Base-by-base conservation (phyloP, 1,140 invertebrate species). In the Leguminivora glycinivorella region DNA sequence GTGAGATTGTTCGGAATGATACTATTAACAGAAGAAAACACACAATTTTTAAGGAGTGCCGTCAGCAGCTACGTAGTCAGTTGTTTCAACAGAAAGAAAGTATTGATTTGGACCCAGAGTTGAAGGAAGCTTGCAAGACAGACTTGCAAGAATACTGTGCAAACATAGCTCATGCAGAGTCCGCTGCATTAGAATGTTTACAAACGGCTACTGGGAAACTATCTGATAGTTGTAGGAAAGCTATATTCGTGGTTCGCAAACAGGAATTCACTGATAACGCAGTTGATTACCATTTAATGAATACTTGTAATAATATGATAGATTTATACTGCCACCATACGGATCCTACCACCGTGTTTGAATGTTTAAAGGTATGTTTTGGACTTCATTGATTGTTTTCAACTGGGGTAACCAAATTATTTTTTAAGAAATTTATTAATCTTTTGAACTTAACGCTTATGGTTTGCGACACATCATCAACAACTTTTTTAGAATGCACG, bases 71-170 rank as follows among this genome's bases (percentile, higher is more conserved):
- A 56, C 95, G 94, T 82, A 94, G 95, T 2, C 98, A 99, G 84
- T 92, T 99, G 19, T 96, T 98, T 78, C 96, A 98, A 81, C 96
- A 97, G 86, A 94, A 96, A 77, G 97, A 98, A 91, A 97, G 95
- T 77, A 95, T 97, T 63, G 93, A 95, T 70, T 94, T 98, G 69
- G 97, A 98, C 93, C 97, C 97, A 1, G 93, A 95, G 68, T 89
- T 99, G 19, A 95, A 95, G 76, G 88, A 93, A 72, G 94, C 94
- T 5, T 99, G 98, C 89, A 87, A 91, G 31, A 80, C 80, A n/a
- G 98, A 99, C 83, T 94, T 98, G n/a, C 88, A 94, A 72, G 93
- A 94, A 47, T 95, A 94, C 73, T 98, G 98, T 88, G 81, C 82
- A 5, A 93, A 95, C 76, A 90, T 96, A 7, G 93, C 95, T 66